Evolutionary conservation across 1,140 invertebrate genomes (phyloP), one percentile per base, ranked within the genome.

Genomic region (Drosophila ambigua): DNA sequence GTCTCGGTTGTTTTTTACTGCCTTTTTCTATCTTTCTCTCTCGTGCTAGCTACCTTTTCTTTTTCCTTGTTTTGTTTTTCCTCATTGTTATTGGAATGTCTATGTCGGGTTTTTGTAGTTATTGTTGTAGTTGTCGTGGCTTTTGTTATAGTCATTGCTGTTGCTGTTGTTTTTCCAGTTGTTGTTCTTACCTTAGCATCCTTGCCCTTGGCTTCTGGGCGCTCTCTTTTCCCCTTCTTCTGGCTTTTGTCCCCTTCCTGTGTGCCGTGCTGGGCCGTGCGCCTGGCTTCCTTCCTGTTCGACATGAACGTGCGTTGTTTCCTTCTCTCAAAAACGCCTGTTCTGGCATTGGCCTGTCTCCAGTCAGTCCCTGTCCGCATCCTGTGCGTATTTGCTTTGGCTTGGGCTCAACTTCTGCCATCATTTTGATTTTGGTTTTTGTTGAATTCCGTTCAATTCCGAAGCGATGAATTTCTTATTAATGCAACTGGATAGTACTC

Each of bases 1-100:
- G 46, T 31, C 53, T 54, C 71, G 71, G 65, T 52, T 75, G 66
- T 49, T 74, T 74, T 75, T 75, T 75, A 66, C 72, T 58, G 64
- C 71, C 59, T 67, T 74, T 41, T 39, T 46, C 43, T 48, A 16
- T 28, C 28, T 51, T 67, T 46, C 39, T 43, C 49, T 24, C 35
- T 48, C 43, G 31, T 11, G 11, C 28, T 52, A 4, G 31, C 46
- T 48, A 54, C 44, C 39, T 63, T 71, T 43, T 59, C 55, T 58
- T 50, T 54, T 51, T 59, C 52, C 52, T 59, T 59, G 64, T 71
- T 62, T 53, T 64, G 58, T 67, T 43, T 16, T 71, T 58, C 35
- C 57, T 58, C 78, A 78, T 81, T 85, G 81, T 87, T 85, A 87
- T 87, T 87, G 78, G 73, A 72, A 75, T 81, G 82, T 87, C 77